Conservation (phyloP, 2,797 vertebrate genomes). For the Enteromius fasciolatus region DNA sequence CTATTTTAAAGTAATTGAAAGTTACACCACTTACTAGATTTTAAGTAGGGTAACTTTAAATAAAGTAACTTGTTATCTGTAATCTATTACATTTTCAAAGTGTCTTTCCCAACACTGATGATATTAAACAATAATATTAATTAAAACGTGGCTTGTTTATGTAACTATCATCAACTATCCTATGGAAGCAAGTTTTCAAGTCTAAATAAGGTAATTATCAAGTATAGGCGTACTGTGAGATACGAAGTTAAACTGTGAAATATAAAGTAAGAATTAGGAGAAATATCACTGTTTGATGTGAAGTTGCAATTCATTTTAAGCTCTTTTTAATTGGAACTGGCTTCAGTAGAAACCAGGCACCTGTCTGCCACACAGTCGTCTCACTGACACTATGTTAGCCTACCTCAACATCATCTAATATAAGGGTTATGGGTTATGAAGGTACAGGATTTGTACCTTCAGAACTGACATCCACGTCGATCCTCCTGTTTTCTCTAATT, state of each 20-base stretch:
- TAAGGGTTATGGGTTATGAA: too few species aligned
- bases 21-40: too few species aligned
- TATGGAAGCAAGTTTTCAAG: neutral
- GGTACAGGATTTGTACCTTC: slow-evolving; percentile 3
- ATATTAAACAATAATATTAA: neutral
- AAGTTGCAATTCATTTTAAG: neutral
- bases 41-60: too few species aligned
- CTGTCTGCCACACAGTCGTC: neutral
- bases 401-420: neutral
- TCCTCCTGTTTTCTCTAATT: neutral
- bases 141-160: neutral
- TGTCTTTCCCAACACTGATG: neutral
- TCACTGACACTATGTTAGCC: neutral
- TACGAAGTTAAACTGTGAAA: neutral
- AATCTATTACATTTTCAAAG: neutral
- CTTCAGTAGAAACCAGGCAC: neutral
- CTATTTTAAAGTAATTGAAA: too few species aligned
- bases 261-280: neutral
- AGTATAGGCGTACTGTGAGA: neutral
- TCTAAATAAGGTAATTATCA: neutral
- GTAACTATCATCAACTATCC: neutral
- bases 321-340: neutral
- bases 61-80: neutral
- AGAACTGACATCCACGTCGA: rapidly evolving
- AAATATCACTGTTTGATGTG: neutral